Evolutionary conservation across 2,888 invertebrate species (phyloP).

Genomic region (Drosophila demipolita): DNA sequence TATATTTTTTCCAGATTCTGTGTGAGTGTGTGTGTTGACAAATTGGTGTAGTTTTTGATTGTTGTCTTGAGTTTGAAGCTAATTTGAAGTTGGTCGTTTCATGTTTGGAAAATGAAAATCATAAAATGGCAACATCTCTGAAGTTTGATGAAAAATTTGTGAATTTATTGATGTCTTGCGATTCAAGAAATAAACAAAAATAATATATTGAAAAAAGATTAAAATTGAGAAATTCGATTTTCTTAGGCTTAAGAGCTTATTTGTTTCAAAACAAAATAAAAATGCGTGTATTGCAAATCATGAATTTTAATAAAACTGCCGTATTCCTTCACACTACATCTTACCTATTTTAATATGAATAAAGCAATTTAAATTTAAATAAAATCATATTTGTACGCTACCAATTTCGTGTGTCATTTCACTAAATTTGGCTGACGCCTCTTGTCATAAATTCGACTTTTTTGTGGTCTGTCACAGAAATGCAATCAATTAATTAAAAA

Average conservation of each 20-base stretch:
- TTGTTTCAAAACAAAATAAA: neutral
- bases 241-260: neutral
- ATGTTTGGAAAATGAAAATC: conserved; percentile 50
- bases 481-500: conserved; percentile 64
- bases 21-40: conserved; percentile 27
- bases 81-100: conserved; percentile 67
- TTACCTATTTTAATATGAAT: conserved; percentile 9
- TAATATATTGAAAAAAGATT: conserved; percentile 11
- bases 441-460: conserved; percentile 16
- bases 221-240: neutral
- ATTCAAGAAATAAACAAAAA: conserved; percentile 2
- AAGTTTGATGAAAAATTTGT: conserved; percentile 18
- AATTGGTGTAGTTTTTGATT: conserved; percentile 44
- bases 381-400: conserved; percentile 14
- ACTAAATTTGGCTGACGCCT: conserved; percentile 5
- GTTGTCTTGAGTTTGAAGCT: conserved; percentile 53
- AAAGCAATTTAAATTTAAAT: conserved; percentile 34
- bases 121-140: conserved; percentile 30
- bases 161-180: conserved; percentile 15
- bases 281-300: neutral
- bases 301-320: neutral
- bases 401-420: conserved; percentile 18
- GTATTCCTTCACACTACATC: neutral
- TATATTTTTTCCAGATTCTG: conserved; percentile 5
- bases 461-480: conserved; percentile 52